A percentile compares a stretch with the other conserved stretches of the same genome.
Conservation (phyloP, 2,797 vertebrate genomes). For the Synanceia verrucosa region DNA sequence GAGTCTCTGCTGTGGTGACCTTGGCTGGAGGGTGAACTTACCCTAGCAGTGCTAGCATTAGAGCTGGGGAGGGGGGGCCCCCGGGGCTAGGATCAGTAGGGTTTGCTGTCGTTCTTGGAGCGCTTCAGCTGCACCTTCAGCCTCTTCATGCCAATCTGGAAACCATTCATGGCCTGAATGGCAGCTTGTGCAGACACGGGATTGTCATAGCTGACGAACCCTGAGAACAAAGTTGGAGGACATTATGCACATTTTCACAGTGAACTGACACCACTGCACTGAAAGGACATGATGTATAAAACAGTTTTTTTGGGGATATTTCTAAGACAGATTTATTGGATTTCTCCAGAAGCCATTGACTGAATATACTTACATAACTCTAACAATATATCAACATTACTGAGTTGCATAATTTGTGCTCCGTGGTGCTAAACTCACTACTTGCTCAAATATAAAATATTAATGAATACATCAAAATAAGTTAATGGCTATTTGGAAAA, state of each 20-base stretch:
- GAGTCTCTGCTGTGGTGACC: conserved; percentile 92
- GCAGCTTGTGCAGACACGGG: conserved; percentile 97
- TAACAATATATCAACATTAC: background rate
- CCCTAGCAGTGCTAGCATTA: conserved; percentile 99
- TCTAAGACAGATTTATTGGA: no score
- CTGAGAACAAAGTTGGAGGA: conserved; percentile 71
- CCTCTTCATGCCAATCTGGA: conserved; percentile 98
- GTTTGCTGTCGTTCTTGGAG: conserved; percentile 99
- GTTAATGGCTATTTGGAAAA: background rate
- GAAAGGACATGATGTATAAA: no score
- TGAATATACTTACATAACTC: no score
- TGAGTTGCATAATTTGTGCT: background rate
- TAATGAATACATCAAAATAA: background rate
- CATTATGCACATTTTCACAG: background rate
- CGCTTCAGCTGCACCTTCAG: conserved; percentile 93
- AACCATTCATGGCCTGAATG: conserved; percentile 97
- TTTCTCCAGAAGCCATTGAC: no score
- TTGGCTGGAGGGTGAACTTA: conserved; percentile 93
- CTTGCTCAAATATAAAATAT: background rate
- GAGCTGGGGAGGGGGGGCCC: conserved; percentile 87
- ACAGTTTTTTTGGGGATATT: no score
- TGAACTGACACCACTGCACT: no score
- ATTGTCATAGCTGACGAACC: conserved; percentile 99
- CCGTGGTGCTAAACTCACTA: background rate
- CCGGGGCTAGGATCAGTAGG: conserved; percentile 95